These are phyloP conservation scores for Sarcophaga caerulescens DNA, from an alignment of 2,888 invertebrate species.

Conservation along the genomic window DNA sequence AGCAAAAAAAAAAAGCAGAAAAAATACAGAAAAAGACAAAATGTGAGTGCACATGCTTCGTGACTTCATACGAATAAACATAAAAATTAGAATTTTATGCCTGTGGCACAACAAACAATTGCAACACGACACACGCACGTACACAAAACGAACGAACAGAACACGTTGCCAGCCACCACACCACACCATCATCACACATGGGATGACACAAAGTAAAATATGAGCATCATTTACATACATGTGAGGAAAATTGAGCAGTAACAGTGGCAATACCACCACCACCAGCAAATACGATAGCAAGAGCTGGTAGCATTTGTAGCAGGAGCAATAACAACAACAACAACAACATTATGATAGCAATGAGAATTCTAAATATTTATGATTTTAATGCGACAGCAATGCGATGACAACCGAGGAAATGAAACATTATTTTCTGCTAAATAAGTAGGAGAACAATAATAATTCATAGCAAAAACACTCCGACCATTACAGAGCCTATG, in stretches of 20 bases:
- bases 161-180: too few relatives aligned
- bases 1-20: not conserved
- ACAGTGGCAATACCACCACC: not conserved
- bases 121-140: slow-evolving; percentile 3
- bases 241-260: slow-evolving; percentile 7
- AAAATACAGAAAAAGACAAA: not conserved
- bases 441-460: slow-evolving; percentile 32
- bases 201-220: slow-evolving; percentile 19
- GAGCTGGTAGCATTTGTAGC: not conserved
- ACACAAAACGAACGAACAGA: not conserved
- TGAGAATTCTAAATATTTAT: slow-evolving; percentile 24
- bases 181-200: not conserved
- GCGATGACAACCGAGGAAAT: slow-evolving; percentile 14
- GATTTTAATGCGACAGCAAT: slow-evolving; percentile 20
- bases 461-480: slow-evolving; percentile 62
- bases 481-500: not conserved
- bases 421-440: not conserved
- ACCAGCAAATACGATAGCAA: not conserved
- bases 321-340: not conserved
- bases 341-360: slow-evolving; percentile 4
- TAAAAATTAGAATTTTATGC: slow-evolving; percentile 58
- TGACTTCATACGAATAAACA: slow-evolving; percentile 46
- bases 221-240: slow-evolving; percentile 16
- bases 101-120: slow-evolving; percentile 44
- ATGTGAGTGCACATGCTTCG: slow-evolving; percentile 11